These are phyloP conservation scores for Clitarchus hookeri DNA, from an alignment of 2,888 invertebrate species.

Conservation along the genomic window DNA sequence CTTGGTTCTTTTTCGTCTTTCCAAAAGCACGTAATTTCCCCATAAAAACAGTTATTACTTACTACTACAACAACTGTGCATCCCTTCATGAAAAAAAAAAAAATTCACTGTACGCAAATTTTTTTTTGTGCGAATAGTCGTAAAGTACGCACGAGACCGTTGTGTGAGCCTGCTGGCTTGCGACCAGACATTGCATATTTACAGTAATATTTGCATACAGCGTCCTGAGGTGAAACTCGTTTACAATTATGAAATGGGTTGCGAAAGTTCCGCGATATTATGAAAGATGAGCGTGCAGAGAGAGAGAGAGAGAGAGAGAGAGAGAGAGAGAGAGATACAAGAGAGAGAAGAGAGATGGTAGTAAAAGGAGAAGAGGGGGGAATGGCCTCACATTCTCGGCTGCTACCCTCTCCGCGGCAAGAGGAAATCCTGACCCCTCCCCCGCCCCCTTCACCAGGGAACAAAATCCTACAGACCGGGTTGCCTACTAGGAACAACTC, in stretches of 20 bases:
- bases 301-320: too few relatives aligned
- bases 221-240: neutral
- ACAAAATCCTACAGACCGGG: neutral
- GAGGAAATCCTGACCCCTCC: neutral
- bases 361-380: too few relatives aligned
- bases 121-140: neutral
- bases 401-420: neutral
- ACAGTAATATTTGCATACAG: neutral
- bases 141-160: neutral
- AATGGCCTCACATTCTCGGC: too few relatives aligned
- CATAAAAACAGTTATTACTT: too few relatives aligned
- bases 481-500: neutral
- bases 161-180: neutral
- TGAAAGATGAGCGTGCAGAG: neutral
- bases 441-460: too few relatives aligned
- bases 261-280: constrained; percentile 5
- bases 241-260: neutral
- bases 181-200: neutral
- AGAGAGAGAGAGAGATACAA: too few relatives aligned
- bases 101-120: too few relatives aligned
- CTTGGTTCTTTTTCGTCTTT: too few relatives aligned
- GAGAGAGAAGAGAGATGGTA: too few relatives aligned
- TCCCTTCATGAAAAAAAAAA: too few relatives aligned
- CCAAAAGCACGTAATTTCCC: too few relatives aligned
- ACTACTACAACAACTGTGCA: too few relatives aligned